Base-by-base conservation (phyloP, 2,113 vertebrate genomes). In the Oryzias melastigma region DNA sequence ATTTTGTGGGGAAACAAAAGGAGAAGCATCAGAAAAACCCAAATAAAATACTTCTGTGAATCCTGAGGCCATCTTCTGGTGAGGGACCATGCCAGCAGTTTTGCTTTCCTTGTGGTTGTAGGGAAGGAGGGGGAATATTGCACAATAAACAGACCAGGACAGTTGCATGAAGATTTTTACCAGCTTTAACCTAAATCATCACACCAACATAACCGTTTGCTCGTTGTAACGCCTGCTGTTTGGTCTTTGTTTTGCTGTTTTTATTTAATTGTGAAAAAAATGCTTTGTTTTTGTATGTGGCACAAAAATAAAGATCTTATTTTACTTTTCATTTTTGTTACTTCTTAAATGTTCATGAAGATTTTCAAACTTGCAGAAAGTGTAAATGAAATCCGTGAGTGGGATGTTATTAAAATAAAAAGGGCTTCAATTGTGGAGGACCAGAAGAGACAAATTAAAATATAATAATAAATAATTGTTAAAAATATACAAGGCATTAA, bases 221-320 rank as follows among this genome's bases (percentile, higher is more conserved):
- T 68, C 61, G 60, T 61, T 69, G 57, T 56, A 72, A 19, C 19
- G 46, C 71, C 71, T 71, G 80, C 62, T 71, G 75, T 78, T 75
- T 52, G 10, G 65, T 64, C 61, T 71, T 75, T 80, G 62, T 85
- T 74, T 76, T 73, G 64, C 73, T 75, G 8, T 73, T 86, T 81
- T 75, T 85, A 80, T 89, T 90, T 87, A 84, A 89, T 64, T 88
- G 84, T 88, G 80, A 73, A 86, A 71, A 53, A 71, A 53, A 70
- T 46, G 58, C 49, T 72, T 71, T 85, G 83, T 87, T 77, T 85
- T 18, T 46, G 44, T 47, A n/a, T 71, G 44, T 77, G 77, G 80
- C 61, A 80, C 47, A 75, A 80, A 85, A 85, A 87, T 87, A 85
- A 89, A 89, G 49, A 69, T 68, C 15, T 51, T 75, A 53, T 80